A percentile compares a stretch with the other conserved stretches of the same genome.
Conservation (phyloP, 2,888 invertebrate genomes). For the Hydrotaea diabolus region DNA sequence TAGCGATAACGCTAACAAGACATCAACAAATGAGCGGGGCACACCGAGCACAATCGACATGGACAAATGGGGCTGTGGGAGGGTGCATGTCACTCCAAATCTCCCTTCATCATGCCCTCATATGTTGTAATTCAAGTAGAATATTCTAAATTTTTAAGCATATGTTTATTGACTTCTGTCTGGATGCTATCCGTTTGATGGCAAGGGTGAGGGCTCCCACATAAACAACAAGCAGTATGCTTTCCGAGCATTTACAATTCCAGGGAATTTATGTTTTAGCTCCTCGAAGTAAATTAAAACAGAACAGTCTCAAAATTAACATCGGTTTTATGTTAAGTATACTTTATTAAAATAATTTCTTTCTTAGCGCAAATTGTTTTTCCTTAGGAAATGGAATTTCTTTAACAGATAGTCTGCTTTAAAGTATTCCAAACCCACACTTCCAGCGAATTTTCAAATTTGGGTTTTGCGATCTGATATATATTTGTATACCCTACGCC, state of each 20-base stretch:
- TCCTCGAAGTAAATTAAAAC: background rate
- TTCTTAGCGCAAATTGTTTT: no score
- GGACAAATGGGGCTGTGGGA: background rate
- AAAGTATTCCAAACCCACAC: no score
- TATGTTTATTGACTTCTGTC: constrained; percentile 7
- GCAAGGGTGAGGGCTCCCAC: no score
- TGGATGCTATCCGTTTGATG: background rate
- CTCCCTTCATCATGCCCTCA: background rate
- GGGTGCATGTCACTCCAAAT: background rate
- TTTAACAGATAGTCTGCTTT: no score
- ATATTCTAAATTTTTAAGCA: background rate
- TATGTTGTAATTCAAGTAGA: background rate
- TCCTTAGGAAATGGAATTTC: no score
- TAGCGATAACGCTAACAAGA: constrained; percentile 9
- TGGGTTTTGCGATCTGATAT: no score
- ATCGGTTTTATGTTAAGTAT: no score
- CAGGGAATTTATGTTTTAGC: background rate
- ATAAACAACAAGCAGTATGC: background rate
- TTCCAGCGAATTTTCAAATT: no score
- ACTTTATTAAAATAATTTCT: no score
- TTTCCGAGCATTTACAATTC: background rate
- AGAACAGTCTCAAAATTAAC: background rate
- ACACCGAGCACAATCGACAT: background rate
- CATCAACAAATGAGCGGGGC: constrained; percentile 3
- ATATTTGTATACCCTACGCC: no score